A percentile compares a stretch with the other conserved stretches of the same genome.
phyloP scores from a whole-genome alignment of 2,113 vertebrate genomes.

The Plotosus lineatus region DNA sequence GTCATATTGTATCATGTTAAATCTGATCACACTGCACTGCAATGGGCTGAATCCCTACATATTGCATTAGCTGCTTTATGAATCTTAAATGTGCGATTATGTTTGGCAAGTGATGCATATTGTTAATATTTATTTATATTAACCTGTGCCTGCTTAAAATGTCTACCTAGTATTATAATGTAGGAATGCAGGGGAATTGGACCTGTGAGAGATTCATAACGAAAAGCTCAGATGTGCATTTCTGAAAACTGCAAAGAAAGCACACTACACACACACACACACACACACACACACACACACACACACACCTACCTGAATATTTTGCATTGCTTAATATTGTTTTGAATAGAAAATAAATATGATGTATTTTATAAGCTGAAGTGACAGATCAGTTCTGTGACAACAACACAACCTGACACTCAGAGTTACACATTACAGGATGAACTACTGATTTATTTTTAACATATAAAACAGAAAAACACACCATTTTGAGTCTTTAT shows the following conservation, averaged over 20 bases:
- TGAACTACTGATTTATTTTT: background rate
- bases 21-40: no score
- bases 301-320: conserved; percentile 15
- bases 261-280: conserved; percentile 27
- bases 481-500: no score
- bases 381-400: background rate
- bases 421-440: conserved; percentile 2
- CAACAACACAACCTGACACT: background rate
- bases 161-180: conserved; percentile 21
- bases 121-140: background rate
- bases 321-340: conserved; percentile 10
- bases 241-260: conserved; percentile 47
- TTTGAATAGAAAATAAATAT: background rate
- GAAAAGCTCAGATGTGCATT: conserved; percentile 38
- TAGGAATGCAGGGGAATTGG: conserved; percentile 12
- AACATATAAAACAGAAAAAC: background rate
- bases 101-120: no score
- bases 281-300: conserved; percentile 13
- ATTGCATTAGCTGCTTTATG: no score
- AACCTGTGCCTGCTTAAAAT: background rate
- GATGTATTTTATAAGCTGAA: background rate
- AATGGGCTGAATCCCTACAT: no score
- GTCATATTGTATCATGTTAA: no score
- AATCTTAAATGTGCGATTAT: no score
- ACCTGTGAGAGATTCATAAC: conserved; percentile 16